Base-by-base conservation (phyloP, 1,140 invertebrate genomes). In the Dryas iulia region DNA sequence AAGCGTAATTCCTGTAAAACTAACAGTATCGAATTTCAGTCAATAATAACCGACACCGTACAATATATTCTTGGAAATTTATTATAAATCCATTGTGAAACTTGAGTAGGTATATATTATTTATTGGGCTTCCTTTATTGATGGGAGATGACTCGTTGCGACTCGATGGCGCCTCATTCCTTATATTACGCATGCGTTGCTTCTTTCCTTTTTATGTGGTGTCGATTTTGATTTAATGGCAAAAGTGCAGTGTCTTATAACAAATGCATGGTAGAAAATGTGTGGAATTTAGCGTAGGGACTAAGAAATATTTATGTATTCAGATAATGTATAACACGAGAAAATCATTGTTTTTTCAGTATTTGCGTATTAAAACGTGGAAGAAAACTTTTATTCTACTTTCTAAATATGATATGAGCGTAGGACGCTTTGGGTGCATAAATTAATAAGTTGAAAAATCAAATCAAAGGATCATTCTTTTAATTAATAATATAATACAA, bases 51-150 rank as follows among this genome's bases (percentile, higher is more conserved):
- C 11, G n/a, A 10, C 12, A 54, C 53, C 4, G 53, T 54, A 25
- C n/a, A 14, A 56, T n/a, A 56, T 25, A 56, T n/a, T 56, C 53
- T 12, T 25, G 53, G 53, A 56, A 56, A 12, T 56, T 56, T 25
- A 47, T 47, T 47, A 56, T 56, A n/a, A 26, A 56, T 11, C 53
- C 53, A n/a, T 56, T 56, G 53, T 56, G 53, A 56, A 26, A 47
- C 35, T 62, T 54, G 59, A 60, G 59, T 39, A 47, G 10, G 30
- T 60, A 47, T 47, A 21, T 47, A 85, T 68, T 61, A 68, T 33
- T 65, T 30, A 61, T 81, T 82, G 84, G 85, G 80, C 81, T 88
- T 83, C 83, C 54, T 83, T 81, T 86, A 89, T 87, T 89, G 85
- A 82, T 74, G 77, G 39, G 77, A 81, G 81, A 86, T 86, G 82